These are phyloP conservation scores for Gandaritis pyraliata DNA, from an alignment of 2,888 invertebrate species.

Conservation along the genomic window DNA sequence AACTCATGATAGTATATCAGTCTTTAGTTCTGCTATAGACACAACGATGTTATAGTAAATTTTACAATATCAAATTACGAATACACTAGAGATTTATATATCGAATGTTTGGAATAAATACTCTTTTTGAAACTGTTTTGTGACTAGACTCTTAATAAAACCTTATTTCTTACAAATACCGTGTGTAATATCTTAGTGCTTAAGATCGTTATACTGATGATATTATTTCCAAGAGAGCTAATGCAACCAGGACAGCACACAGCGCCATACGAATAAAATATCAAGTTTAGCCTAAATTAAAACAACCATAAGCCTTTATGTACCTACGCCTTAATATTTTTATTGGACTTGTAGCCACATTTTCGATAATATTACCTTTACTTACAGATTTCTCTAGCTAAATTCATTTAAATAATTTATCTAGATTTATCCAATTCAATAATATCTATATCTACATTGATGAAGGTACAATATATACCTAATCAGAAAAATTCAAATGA, in stretches of 20 bases:
- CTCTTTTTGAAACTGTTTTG: constrained; percentile 37
- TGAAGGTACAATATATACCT: constrained; percentile 4
- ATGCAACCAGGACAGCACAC: constrained; percentile 52
- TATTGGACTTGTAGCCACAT: constrained; percentile 34
- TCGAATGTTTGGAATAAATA: constrained; percentile 9
- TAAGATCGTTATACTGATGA: constrained; percentile 7
- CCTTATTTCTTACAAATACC: constrained; percentile 36
- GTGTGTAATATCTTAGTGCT: constrained; percentile 57
- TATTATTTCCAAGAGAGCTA: constrained; percentile 46
- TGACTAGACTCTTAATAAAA: constrained; percentile 67
- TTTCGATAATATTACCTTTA: constrained; percentile 3
- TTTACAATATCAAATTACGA: no score
- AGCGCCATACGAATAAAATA: constrained; percentile 44
- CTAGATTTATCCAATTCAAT: constrained; percentile 18
- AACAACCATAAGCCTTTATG: constrained; percentile 43
- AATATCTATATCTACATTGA: constrained; percentile 7
- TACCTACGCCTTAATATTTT: constrained; percentile 35
- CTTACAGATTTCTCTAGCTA: constrained; percentile 25
- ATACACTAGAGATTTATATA: background rate
- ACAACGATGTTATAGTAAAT: constrained; percentile 6
- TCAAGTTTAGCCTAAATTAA: constrained; percentile 43
- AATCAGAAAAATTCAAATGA: constrained; percentile 4
- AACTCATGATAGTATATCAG: constrained; percentile 35
- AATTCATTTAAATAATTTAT: constrained; percentile 24
- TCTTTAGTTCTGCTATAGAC: constrained; percentile 35